Conservation (phyloP, 2,113 vertebrate genomes). For the Nipponia nippon region DNA sequence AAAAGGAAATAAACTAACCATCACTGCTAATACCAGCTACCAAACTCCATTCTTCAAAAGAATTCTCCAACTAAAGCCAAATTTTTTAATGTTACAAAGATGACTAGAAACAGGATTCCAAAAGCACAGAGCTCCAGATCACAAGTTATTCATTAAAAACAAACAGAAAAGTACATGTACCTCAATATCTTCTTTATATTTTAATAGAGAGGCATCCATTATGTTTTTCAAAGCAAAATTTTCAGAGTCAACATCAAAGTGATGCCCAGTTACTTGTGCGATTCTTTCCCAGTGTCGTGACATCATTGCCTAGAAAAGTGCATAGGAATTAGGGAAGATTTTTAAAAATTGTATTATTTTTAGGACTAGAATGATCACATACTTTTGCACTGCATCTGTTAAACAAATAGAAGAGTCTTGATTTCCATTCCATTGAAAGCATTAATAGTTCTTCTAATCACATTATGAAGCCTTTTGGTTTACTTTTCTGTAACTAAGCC, state of each 20-base stretch:
- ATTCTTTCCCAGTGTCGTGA: conserved; percentile 82
- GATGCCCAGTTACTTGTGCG: conserved; percentile 72
- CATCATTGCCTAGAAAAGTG: conserved; percentile 77
- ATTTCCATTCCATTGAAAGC: neutral
- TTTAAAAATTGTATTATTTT: neutral
- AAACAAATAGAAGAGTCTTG: neutral
- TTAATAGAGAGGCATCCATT: conserved; percentile 79
- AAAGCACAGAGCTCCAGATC: neutral
- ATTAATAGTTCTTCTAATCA: neutral
- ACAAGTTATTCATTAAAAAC: neutral
- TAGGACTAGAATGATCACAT: neutral
- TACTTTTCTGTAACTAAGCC: neutral
- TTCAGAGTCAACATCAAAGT: conserved; percentile 76
- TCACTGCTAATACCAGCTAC: neutral
- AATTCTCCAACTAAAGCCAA: neutral
- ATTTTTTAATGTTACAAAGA: neutral
- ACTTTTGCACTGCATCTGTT: neutral
- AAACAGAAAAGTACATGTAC: conserved; percentile 32
- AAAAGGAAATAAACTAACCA: neutral
- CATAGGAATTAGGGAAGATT: neutral
- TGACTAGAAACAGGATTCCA: neutral
- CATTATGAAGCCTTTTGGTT: neutral
- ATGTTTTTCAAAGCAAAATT: conserved; percentile 76
- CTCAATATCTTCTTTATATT: conserved; percentile 84
- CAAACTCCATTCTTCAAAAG: neutral